These are phyloP conservation scores for Malacoraja senta DNA, from an alignment of 2,797 vertebrate species.

Conservation along the genomic window DNA sequence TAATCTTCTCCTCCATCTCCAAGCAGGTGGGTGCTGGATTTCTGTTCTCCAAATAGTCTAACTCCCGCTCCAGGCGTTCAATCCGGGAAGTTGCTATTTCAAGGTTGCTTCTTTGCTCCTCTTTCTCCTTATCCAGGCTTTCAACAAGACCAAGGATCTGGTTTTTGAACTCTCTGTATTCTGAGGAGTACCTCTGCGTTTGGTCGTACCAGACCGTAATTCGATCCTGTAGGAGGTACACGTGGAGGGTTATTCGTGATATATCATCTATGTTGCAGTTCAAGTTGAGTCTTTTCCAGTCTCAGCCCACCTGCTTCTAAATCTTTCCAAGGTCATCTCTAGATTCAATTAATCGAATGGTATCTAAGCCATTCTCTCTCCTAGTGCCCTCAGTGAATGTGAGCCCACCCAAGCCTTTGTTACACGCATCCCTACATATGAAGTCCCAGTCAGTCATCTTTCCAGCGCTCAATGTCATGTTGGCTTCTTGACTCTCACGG, in stretches of 20 bases:
- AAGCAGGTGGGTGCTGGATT: slow-evolving; percentile 75
- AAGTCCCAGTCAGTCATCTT: background rate
- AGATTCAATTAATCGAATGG: background rate
- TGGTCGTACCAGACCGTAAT: slow-evolving; percentile 86
- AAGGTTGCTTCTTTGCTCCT: slow-evolving; percentile 62
- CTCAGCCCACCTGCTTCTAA: background rate
- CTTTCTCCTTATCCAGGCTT: slow-evolving; percentile 68
- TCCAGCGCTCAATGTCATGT: background rate
- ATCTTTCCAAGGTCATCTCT: no score
- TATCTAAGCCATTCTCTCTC: background rate
- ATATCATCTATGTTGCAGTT: background rate
- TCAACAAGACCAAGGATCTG: slow-evolving; percentile 69
- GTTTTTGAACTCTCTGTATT: slow-evolving; percentile 82
- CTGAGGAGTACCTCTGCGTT: slow-evolving; percentile 71
- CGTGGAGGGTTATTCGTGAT: background rate
- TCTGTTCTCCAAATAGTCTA: slow-evolving; percentile 80
- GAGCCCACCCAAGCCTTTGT: background rate
- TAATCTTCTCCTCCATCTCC: slow-evolving; percentile 69
- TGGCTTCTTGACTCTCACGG: background rate
- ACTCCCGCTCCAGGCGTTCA: slow-evolving; percentile 76
- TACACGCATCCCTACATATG: background rate
- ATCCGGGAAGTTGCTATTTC: slow-evolving; percentile 62
- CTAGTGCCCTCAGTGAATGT: background rate
- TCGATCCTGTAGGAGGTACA: slow-evolving; percentile 63
- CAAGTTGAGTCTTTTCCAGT: background rate